Base-by-base conservation (phyloP, 1,140 invertebrate species). In the Babylonia areolata region DNA sequence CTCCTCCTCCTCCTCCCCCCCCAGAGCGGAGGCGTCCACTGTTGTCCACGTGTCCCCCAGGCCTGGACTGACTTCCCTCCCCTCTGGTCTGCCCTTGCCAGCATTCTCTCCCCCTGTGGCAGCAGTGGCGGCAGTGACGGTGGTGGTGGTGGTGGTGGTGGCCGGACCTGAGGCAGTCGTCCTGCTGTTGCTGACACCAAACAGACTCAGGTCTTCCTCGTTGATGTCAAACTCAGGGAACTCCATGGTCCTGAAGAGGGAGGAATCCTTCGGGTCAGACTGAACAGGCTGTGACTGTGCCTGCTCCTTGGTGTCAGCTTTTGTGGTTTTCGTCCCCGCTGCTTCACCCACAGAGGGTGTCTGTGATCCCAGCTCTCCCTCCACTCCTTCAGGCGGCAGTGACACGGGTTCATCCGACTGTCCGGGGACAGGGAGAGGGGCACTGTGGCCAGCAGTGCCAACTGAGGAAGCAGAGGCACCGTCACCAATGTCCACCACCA, bases 11-110 rank as follows among this genome's bases (percentile, higher is more conserved):
- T 31, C 23, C 73, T 54, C 54, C 84, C 39, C 69, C 69, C 64
- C 75, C 37, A 90, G 73, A 39, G 86, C 83, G 12, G 86, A 87
- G 33, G 87, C 64, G 71, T 89, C 89, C 37, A 92, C 84, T 54
- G 88, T 87, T 40, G 87, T 86, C 91, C 90, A 91, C 20, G 87
- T 85, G 40, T 91, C 89, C 20, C 77, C 51, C 78, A 88, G 83
- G 75, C 85, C 81, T 17, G 51, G 35, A 79, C 86, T 84, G 6
- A 69, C 46, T 31, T 87, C 88, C 5, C 75, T 54, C n/a, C 35
- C 33, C 35, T 80, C 40, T 33, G 35, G 9, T 31, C 35, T 31
- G n/a, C 28, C 33, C 42, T 85, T 33, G 39, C n/a, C 23, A n/a
- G 17, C 5, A n/a, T 31, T 40, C 31, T 11, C 79, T 81, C 54